Percentiles rank a stretch among this genome's conserved stretches.
phyloP scores from a whole-genome alignment of 2,113 vertebrate species.

The Rhagologus leucostigma region DNA sequence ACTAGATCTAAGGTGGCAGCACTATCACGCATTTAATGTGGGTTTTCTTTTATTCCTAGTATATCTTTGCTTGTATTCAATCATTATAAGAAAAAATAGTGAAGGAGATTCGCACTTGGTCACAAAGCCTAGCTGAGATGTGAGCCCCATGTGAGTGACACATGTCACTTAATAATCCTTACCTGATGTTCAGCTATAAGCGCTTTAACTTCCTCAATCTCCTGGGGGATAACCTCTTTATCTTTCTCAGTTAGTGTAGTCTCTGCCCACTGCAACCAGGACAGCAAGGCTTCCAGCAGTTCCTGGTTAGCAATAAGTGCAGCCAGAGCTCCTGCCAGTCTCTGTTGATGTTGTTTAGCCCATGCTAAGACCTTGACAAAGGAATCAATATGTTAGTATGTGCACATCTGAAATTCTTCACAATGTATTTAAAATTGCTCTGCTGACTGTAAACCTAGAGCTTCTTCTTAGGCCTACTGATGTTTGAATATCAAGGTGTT shows the following conservation, averaged over 20 bases:
- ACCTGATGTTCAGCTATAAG: conserved; percentile 98
- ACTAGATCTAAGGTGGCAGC: neutral
- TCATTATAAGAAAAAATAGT: neutral
- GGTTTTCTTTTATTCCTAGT: neutral
- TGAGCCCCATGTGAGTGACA: neutral
- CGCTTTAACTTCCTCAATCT: conserved; percentile 91
- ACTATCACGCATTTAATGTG: neutral
- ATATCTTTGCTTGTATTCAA: neutral
- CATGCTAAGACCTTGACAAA: conserved; percentile 88
- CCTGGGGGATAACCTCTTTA: conserved; percentile 88
- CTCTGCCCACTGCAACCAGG: conserved; percentile 96
- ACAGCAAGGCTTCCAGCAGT: conserved; percentile 87
- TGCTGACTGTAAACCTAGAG: neutral
- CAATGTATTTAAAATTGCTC: neutral
- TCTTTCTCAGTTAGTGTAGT: conserved; percentile 89
- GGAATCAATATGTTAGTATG: neutral
- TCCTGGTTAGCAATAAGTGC: conserved; percentile 89
- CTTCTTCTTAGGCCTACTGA: neutral
- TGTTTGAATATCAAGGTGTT: neutral
- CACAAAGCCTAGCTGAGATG: accelerated
- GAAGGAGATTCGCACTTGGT: neutral
- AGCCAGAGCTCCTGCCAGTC: conserved; percentile 84
- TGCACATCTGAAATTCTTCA: neutral
- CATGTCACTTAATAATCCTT: neutral
- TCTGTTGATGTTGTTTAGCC: conserved; percentile 93